Conservation (phyloP, 2,888 invertebrate species). For the Hyalella azteca region DNA sequence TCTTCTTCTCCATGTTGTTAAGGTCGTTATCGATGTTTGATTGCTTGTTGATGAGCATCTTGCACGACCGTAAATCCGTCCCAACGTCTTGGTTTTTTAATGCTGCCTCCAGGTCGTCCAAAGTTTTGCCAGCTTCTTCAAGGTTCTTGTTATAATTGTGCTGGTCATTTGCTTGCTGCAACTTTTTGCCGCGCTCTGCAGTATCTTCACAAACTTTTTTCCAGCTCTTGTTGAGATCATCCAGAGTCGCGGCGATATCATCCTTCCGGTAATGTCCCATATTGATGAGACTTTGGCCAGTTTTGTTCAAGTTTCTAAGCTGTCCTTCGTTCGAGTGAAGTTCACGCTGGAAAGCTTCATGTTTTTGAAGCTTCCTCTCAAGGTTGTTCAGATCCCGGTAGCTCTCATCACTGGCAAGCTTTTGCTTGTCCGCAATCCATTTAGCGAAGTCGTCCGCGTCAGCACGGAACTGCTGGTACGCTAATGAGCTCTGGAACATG, state of each 20-base stretch:
- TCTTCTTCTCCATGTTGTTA: constrained; percentile 79
- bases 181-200: constrained; percentile 72
- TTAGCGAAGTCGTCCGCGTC: constrained; percentile 72
- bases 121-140: constrained; percentile 85
- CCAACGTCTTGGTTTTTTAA: constrained; percentile 70
- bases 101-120: constrained; percentile 82
- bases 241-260: constrained; percentile 73
- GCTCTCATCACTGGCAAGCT: constrained; percentile 66
- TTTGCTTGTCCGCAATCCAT: constrained; percentile 68
- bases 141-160: constrained; percentile 74
- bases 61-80: constrained; percentile 87
- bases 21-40: constrained; percentile 87
- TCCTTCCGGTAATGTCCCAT: constrained; percentile 73
- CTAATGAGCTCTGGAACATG: constrained; percentile 80
- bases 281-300: constrained; percentile 74
- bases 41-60: constrained; percentile 86
- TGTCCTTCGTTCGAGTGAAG: constrained; percentile 93
- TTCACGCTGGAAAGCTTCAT: constrained; percentile 95
- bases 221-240: constrained; percentile 79
- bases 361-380: constrained; percentile 91
- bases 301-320: constrained; percentile 68
- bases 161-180: constrained; percentile 88
- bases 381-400: constrained; percentile 75
- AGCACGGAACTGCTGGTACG: constrained; percentile 90
- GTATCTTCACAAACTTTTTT: constrained; percentile 74